Evolutionary conservation across 2,113 vertebrate species (phyloP), one percentile per base, ranked within the genome.

Genomic region (Peromyscus polionotus): DNA sequence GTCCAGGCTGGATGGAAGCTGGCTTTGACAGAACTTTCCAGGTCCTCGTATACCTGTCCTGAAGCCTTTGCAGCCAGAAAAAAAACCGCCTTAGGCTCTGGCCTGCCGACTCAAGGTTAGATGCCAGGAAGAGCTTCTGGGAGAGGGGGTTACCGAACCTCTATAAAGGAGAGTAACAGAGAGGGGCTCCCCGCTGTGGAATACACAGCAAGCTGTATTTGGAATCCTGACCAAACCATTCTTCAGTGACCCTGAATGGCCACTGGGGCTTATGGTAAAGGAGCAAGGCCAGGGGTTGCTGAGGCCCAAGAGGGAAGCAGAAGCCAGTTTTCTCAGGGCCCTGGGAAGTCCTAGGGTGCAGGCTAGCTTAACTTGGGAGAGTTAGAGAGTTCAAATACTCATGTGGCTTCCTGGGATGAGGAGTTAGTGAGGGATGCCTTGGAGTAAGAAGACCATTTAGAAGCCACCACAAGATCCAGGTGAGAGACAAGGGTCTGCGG

Each of bases 1-100:
- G 11, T 28, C 13, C 31, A 42, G 87, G 54, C 48, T 54, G 76
- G 20, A 81, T 4, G 72, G 54, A 86, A n/a, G 83, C 70, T 57
- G 93, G 81, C 91, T 65, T 65, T 73, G 7, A 63, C 42, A 54
- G 86, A 70, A 59, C 73, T 75, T 87, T 93, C 51, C 90, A 65
- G 94, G 61, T 75, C 24, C 89, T 95, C 83, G 68, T 65, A 11
- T 24, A 42, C 45, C 48, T 24, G 9, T 59, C 45, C 57, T 33
- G 28, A 70, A 76, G 68, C 70, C 42, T 76, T 61, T 45, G 86
- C 45, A 92, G 51, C 79, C 59, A 48, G 8, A 61, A 76, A 92
- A n/a, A 59, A 59, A 83, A 61, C 5, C 65, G 54, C 67, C 54
- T 59, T 68, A 85, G 88, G 13, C 77, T n/a, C 1, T 5, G 14